A percentile compares a stretch with the other conserved stretches of the same genome.
Conservation (phyloP, 2,797 vertebrate species). For the Knipowitschia caucasica region DNA sequence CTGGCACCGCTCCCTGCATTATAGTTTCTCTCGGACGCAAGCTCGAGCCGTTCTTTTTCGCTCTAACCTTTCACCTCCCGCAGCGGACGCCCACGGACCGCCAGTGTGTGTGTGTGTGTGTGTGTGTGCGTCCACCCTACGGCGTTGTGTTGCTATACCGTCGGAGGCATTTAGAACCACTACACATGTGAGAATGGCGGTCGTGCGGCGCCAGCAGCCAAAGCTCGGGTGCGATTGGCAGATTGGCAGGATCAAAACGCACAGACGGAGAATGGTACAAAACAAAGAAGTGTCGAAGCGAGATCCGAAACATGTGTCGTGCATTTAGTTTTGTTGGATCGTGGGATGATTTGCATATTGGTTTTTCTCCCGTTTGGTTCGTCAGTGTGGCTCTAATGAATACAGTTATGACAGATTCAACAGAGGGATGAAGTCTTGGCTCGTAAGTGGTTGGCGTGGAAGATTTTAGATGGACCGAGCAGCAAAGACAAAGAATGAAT, state of each 20-base stretch:
- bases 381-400: background rate
- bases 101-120: background rate
- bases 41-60: no score
- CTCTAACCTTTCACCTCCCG: no score
- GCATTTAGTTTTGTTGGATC: slow-evolving; percentile 26
- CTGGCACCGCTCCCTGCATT: slow-evolving; percentile 46
- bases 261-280: slow-evolving; percentile 22
- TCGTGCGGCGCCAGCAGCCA: background rate
- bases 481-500: no score
- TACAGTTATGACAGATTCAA: background rate
- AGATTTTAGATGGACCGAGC: no score
- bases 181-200: background rate
- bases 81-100: slow-evolving; percentile 17
- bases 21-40: no score
- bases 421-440: no score
- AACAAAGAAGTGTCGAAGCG: slow-evolving; percentile 21
- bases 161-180: slow-evolving; percentile 8
- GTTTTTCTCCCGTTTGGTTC: slow-evolving; percentile 1
- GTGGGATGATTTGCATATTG: slow-evolving; percentile 12
- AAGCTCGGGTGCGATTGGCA: background rate
- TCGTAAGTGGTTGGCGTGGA: no score
- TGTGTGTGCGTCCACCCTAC: slow-evolving; percentile 5
- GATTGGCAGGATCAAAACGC: slow-evolving; percentile 15
- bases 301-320: slow-evolving; percentile 35
- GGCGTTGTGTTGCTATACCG: background rate